phyloP scores from a whole-genome alignment of 2,113 vertebrate species.

The Hylia prasina region DNA sequence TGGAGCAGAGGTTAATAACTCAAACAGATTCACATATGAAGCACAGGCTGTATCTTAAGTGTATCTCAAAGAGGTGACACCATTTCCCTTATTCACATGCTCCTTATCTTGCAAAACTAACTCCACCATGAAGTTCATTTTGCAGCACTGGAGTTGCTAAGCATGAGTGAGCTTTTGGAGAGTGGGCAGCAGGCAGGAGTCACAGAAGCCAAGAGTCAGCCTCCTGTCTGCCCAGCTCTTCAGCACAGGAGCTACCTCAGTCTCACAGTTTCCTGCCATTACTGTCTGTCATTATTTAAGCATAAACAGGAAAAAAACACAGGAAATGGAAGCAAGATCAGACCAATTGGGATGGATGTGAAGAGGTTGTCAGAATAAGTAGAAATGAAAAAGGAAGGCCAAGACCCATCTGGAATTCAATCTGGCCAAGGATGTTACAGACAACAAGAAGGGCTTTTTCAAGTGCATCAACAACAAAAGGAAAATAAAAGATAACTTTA shows the following conservation, averaged over 20 bases:
- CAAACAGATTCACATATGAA: neutral
- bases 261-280: neutral
- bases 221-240: neutral
- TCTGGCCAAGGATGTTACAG: neutral
- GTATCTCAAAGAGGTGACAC: fast-evolving
- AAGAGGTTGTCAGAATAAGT: neutral
- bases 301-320: neutral
- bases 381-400: neutral
- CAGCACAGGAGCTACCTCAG: neutral
- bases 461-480: neutral
- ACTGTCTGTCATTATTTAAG: neutral
- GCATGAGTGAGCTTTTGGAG: neutral
- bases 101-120: neutral
- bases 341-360: neutral
- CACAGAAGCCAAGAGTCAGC: neutral
- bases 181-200: neutral
- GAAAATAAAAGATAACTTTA: neutral
- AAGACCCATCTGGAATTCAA: neutral
- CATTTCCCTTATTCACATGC: neutral
- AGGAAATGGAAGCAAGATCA: neutral
- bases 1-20: neutral
- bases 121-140: neutral
- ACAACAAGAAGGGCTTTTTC: neutral
- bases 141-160: neutral
- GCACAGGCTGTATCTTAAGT: neutral